Conservation (phyloP, 2,888 invertebrate species). For the Polyommatus icarus region DNA sequence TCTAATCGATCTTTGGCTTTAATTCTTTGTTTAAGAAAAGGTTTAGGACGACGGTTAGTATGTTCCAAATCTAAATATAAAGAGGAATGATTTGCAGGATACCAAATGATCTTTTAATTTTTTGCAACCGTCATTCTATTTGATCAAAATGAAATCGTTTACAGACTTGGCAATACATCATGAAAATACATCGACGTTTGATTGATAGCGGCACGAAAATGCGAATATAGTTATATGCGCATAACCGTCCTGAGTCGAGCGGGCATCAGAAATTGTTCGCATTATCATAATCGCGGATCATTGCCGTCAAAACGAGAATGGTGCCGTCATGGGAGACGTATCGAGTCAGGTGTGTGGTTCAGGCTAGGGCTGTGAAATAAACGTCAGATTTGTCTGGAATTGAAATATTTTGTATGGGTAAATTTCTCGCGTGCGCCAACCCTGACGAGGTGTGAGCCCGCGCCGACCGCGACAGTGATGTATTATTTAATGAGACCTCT, state of each 20-base stretch:
- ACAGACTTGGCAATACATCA: conserved; percentile 17
- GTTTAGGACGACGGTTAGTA: neutral
- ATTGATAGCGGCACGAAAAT: conserved; percentile 12
- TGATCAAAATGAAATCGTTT: conserved; percentile 12
- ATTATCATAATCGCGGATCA: conserved; percentile 34
- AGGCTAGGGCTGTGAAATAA: neutral
- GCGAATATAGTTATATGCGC: conserved; percentile 16
- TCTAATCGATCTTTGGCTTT: too few species aligned
- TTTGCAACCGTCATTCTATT: neutral
- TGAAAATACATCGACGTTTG: conserved; percentile 14
- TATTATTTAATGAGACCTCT: conserved; percentile 42
- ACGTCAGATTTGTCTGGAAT: neutral
- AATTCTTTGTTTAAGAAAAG: too few species aligned
- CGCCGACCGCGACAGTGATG: conserved; percentile 42
- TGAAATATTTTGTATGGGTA: neutral
- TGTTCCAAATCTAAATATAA: neutral
- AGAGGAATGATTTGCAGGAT: neutral
- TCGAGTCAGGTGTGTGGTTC: conserved; percentile 31
- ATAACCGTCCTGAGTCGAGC: conserved; percentile 5
- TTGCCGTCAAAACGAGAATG: conserved; percentile 26
- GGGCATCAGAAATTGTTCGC: conserved; percentile 20
- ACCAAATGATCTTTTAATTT: neutral
- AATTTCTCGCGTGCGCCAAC: neutral
- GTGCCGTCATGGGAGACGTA: conserved; percentile 29
- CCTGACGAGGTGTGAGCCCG: conserved; percentile 29